Evolutionary conservation across 2,888 invertebrate species (phyloP), one percentile per base, ranked within the genome.

Genomic region (Habroteleia sp.): DNA sequence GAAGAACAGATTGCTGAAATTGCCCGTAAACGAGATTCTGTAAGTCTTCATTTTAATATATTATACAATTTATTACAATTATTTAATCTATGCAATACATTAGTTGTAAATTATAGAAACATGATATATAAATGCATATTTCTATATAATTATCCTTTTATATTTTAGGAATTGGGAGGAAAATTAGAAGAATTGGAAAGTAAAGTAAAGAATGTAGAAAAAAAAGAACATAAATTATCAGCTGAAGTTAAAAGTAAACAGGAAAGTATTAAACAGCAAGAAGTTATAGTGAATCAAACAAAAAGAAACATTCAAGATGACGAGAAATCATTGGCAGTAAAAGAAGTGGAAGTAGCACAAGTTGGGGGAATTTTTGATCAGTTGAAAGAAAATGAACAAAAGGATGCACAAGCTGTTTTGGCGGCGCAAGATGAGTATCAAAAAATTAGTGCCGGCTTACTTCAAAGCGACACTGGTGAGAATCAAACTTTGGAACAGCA

Each of bases 401-500:
- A 87, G 0, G 94, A 96, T 84, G 91, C 91, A 7, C 92, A 92
- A 52, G 93, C 93, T 0, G 91, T 95, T 77, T 90, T 90, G 4
- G 91, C 90, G 25, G 96, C 97, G 0, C 95, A 96, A 89, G 92
- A 92, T 76, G 92, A 92, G 77, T 95, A 94, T 83, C 94, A 98
- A 83, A 96, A 96, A 11, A 92, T 97, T 31, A 94, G 93, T 83
- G 91, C 94, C 23, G 98, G 98, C 5, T 90, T 95, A 80, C 92
- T 94, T 31, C 93, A 94, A 50, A 94, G 93, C 77, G 94, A 93
- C 10, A 92, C 93, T 73, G 96, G 96, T 0, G 91, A 93, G 82
- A 93, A 95, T 3, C 94, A 95, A 25, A 95, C 97, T 0, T 90
- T 98, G 54, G 95, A 96, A 85, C 96, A 97, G 78, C 97, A 97